These are phyloP conservation scores for Colistium nudipinnis DNA, from an alignment of 2,113 vertebrate genomes.

Conservation along the genomic window DNA sequence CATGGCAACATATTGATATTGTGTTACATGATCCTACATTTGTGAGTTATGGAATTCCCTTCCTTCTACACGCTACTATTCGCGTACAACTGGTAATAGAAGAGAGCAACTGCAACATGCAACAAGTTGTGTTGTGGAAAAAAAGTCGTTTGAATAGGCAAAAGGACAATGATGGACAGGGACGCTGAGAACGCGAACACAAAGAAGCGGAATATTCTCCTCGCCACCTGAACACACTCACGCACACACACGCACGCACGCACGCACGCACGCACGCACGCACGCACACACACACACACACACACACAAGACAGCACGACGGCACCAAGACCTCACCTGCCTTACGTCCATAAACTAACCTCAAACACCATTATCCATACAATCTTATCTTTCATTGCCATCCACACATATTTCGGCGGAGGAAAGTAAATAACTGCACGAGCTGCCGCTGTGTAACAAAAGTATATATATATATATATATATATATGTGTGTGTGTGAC, in stretches of 20 bases:
- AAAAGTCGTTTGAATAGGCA: not conserved
- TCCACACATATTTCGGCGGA: conserved; percentile 4
- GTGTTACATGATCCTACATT: not conserved
- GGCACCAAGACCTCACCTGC: not conserved
- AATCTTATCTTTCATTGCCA: conserved; percentile 14
- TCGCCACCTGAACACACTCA: not conserved
- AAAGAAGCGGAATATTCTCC: no score
- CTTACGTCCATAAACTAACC: conserved; percentile 9
- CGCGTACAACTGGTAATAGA: not conserved
- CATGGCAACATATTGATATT: not conserved
- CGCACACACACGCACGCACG: no score
- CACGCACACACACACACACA: no score
- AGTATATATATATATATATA: no score
- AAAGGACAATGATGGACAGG: not conserved
- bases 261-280: no score
- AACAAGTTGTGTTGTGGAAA: not conserved
- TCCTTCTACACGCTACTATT: not conserved
- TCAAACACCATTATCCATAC: conserved; percentile 6
- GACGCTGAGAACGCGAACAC: no score
- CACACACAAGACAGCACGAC: no score
- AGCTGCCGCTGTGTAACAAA: no score
- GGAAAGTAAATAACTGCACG: conserved; percentile 5
- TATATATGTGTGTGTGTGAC: not conserved
- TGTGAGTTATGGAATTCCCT: not conserved
- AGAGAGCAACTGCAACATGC: not conserved